phyloP scores from a whole-genome alignment of 2,113 vertebrate genomes.

The Podarcis raffonei region DNA sequence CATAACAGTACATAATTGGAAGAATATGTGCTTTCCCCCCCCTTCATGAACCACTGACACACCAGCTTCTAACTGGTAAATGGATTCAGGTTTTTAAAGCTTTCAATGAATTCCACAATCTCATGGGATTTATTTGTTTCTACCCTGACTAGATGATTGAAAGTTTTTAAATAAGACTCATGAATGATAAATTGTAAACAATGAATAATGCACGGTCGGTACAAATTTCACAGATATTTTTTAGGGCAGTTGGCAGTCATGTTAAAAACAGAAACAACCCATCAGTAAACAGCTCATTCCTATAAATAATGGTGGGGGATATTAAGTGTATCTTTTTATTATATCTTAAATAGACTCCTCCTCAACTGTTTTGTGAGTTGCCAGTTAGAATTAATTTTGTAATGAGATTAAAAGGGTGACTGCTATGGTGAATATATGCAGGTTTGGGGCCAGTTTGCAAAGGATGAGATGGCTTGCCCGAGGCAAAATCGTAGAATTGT shows the following conservation, averaged over 20 bases:
- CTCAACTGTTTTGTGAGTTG: neutral
- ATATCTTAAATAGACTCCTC: neutral
- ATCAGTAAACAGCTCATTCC: neutral
- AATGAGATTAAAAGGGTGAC: too few species aligned
- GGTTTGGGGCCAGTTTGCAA: too few species aligned
- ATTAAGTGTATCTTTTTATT: neutral
- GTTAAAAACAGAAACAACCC: neutral
- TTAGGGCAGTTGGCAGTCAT: neutral
- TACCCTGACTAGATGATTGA: neutral
- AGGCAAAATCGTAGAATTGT: neutral
- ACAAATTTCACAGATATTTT: neutral
- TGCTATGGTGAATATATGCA: too few species aligned
- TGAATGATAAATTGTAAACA: neutral
- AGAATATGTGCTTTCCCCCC: neutral
- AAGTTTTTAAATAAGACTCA: neutral
- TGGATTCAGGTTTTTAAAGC: neutral
- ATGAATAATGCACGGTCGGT: neutral
- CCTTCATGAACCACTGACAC: neutral
- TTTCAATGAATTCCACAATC: neutral
- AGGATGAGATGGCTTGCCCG: too few species aligned
- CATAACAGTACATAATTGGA: conserved; percentile 13
- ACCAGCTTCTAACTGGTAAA: neutral
- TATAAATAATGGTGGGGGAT: neutral
- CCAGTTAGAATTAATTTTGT: too few species aligned
- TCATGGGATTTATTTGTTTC: neutral